Conservation (phyloP, 2,113 vertebrate species). For the Madoqua kirkii region DNA sequence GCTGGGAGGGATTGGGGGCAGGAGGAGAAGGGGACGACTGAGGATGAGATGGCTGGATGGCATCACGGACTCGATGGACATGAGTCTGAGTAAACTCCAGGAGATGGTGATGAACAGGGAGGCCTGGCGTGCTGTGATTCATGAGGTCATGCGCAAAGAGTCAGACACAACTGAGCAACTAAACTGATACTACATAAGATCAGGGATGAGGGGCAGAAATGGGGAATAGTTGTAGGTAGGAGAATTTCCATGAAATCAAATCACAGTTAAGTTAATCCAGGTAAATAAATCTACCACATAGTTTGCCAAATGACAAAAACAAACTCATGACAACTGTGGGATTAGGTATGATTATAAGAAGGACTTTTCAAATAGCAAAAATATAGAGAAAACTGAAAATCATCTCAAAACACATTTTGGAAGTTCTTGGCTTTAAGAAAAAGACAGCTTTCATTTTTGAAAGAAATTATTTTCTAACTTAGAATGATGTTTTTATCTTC, state of each 20-base stretch:
- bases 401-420: background rate
- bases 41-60: too few species aligned
- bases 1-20: too few species aligned
- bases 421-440: background rate
- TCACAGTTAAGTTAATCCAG: background rate
- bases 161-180: too few species aligned
- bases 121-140: too few species aligned
- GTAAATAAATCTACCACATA: background rate
- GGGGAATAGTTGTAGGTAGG: background rate
- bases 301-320: background rate
- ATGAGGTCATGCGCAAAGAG: too few species aligned
- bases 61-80: rapidly evolving
- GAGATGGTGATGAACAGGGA: too few species aligned
- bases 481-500: background rate
- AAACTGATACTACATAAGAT: background rate
- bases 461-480: background rate
- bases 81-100: too few species aligned
- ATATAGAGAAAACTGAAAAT: background rate
- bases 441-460: background rate
- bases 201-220: background rate
- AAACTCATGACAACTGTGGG: background rate
- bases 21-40: too few species aligned
- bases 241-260: background rate
- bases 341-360: background rate
- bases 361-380: background rate